phyloP scores from a whole-genome alignment of 2,888 invertebrate genomes.

The Mycalesis mineus region DNA sequence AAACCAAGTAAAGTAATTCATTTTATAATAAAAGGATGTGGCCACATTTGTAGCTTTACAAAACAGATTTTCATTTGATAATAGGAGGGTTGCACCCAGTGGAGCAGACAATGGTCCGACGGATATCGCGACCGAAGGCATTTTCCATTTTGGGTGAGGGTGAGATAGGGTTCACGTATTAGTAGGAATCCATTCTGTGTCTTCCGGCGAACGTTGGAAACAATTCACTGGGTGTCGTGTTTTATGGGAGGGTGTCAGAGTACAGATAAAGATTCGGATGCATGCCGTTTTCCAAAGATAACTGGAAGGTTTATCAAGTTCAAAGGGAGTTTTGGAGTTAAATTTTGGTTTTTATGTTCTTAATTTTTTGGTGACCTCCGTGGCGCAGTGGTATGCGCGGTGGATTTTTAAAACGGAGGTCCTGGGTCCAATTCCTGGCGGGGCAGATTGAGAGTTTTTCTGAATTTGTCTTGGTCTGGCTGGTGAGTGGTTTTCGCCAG shows the following conservation, averaged over 20 bases:
- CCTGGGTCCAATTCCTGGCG: too few relatives aligned
- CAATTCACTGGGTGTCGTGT: slow-evolving; percentile 55
- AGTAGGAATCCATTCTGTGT: slow-evolving; percentile 68
- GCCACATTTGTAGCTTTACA: slow-evolving; percentile 20
- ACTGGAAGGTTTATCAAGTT: slow-evolving; percentile 1
- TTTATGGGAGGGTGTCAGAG: slow-evolving; percentile 55
- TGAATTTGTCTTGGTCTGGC: too few relatives aligned
- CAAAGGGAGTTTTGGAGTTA: not conserved
- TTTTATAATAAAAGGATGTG: not conserved
- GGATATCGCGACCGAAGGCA: slow-evolving; percentile 65
- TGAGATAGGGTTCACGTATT: slow-evolving; percentile 57
- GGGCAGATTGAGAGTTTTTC: too few relatives aligned
- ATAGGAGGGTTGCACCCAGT: slow-evolving; percentile 63
- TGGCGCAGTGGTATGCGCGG: too few relatives aligned
- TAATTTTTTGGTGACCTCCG: too few relatives aligned
- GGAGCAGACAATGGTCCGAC: slow-evolving; percentile 63
- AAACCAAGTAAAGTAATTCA: too few relatives aligned
- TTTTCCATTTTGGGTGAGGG: slow-evolving; percentile 69
- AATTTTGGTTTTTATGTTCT: not conserved
- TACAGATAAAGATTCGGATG: slow-evolving; percentile 29
- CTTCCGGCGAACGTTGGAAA: slow-evolving; percentile 63
- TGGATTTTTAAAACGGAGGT: too few relatives aligned
- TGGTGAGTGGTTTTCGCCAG: too few relatives aligned
- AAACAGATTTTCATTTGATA: slow-evolving; percentile 56
- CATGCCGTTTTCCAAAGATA: slow-evolving; percentile 15